Evolutionary conservation across 2,888 invertebrate species (phyloP), one percentile per base, ranked within the genome.

Genomic region (Polyommatus icarus): DNA sequence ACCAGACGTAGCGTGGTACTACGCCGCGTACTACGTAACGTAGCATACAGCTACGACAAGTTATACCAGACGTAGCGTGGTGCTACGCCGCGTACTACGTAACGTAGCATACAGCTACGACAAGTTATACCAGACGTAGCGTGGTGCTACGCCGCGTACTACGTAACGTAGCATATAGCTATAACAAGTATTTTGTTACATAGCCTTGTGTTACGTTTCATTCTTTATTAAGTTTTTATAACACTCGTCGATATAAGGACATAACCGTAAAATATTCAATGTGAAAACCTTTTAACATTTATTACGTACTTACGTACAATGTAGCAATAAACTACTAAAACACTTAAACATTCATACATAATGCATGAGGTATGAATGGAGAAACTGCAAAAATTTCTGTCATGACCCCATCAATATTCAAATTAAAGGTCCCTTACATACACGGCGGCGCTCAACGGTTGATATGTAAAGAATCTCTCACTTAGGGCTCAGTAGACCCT

Each of bases 401-500:
- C 82, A 87, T 87, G 85, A 85, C 83, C 84, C 84, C 86, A 91
- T 92, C 91, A 91, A 91, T 92, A 92, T 92, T 92, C 89, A 92
- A 91, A 93, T 92, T 91, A 89, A 86, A 87, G 86, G 87, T 88
- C 87, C 86, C 87, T 84, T 88, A 89, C 88, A 89, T 90, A 89
- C 87, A 88, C 87, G 87, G 86, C 84, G 83, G 90, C 90, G 91
- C 92, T 93, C 92, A 90, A 89, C 84, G 88, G 88, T 85, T 88
- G 90, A 91, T 91, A 89, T 89, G 89, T 84, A 90, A 92, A 92
- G 90, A 92, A 92, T 91, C 87, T 90, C 88, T 89, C 90, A 90
- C 91, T 92, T 90, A 90, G 86, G 88, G 87, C 89, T 85, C 85
- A 83, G 83, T 81, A 88, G 90, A 91, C 91, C 92, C 91, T 92